These are phyloP conservation scores for Metopolophium dirhodum DNA, from an alignment of 1,140 invertebrate species.

Conservation along the genomic window DNA sequence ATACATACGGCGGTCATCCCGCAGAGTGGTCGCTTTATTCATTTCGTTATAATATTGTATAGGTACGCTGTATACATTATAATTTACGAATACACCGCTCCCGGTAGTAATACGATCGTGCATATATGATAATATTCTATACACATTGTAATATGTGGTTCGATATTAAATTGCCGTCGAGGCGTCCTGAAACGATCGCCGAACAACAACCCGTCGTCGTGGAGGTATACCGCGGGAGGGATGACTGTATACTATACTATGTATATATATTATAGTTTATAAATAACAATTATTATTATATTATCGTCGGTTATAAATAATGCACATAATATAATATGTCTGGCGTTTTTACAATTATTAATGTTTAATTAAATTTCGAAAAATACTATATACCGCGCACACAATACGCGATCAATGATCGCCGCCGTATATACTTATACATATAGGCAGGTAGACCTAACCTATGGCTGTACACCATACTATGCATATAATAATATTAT, in stretches of 20 bases:
- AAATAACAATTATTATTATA: not conserved
- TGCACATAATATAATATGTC: not conserved
- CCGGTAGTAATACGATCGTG: not conserved
- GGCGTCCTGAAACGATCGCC: not conserved
- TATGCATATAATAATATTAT: not conserved
- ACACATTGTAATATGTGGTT: not conserved
- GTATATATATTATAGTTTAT: not conserved
- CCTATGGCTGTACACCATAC: not conserved
- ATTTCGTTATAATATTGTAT: not conserved
- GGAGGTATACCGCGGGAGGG: not conserved
- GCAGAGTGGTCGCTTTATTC: not conserved
- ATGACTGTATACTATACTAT: not conserved
- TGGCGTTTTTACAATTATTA: not conserved
- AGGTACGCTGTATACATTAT: no score
- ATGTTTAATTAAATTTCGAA: conserved; percentile 13
- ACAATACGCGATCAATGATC: not conserved
- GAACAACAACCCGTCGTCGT: not conserved
- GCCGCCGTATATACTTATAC: not conserved
- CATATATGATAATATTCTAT: not conserved
- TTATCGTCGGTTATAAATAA: not conserved
- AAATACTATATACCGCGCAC: not conserved
- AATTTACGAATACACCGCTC: not conserved
- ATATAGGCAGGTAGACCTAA: no score
- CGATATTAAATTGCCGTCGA: not conserved
- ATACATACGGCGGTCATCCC: not conserved